Percentiles rank a stretch among this genome's conserved stretches.
Conservation (phyloP, 2,888 invertebrate genomes). For the Bellardia pandia region DNA sequence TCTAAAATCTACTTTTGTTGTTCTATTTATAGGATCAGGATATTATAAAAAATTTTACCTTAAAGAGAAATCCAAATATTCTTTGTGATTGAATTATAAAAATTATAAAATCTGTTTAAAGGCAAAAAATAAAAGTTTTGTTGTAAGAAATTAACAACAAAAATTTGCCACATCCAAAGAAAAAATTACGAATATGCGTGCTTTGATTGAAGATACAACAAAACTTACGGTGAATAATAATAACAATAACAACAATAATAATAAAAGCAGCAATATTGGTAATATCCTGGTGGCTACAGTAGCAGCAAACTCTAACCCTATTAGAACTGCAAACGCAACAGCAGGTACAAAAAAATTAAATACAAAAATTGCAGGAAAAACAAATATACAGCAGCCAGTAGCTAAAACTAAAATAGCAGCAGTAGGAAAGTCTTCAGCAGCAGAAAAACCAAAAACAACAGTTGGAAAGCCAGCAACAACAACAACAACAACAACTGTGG, state of each 20-base stretch:
- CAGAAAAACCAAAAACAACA: constrained; percentile 50
- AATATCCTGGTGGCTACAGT: constrained; percentile 73
- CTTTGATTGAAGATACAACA: constrained; percentile 82
- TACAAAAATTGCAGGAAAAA: constrained; percentile 34
- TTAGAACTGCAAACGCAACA: constrained; percentile 23
- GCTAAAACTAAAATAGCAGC: constrained; percentile 22
- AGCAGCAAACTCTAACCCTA: constrained; percentile 38
- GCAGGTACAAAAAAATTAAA: constrained; percentile 29
- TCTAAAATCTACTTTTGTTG: constrained; percentile 34
- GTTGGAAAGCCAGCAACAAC: constrained; percentile 47
- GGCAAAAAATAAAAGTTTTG: constrained; percentile 38
- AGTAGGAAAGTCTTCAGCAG: constrained; percentile 49
- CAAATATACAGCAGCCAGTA: constrained; percentile 24
- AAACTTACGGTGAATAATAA: constrained; percentile 77
- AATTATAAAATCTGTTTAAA: constrained; percentile 33
- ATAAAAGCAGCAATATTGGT: constrained; percentile 60
- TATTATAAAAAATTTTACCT: constrained; percentile 46
- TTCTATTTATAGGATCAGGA: constrained; percentile 70
- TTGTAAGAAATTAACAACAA: constrained; percentile 57
- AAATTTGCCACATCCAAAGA: constrained; percentile 47
- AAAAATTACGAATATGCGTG: constrained; percentile 80
- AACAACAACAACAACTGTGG: constrained; percentile 24
- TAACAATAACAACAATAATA: constrained; percentile 77
- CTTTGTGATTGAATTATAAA: constrained; percentile 12
- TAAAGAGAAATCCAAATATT: constrained; percentile 30